A percentile compares a stretch with the other conserved stretches of the same genome.
Evolutionary conservation across 2,888 invertebrate species (phyloP).

Genomic region (Nomada flava): DNA sequence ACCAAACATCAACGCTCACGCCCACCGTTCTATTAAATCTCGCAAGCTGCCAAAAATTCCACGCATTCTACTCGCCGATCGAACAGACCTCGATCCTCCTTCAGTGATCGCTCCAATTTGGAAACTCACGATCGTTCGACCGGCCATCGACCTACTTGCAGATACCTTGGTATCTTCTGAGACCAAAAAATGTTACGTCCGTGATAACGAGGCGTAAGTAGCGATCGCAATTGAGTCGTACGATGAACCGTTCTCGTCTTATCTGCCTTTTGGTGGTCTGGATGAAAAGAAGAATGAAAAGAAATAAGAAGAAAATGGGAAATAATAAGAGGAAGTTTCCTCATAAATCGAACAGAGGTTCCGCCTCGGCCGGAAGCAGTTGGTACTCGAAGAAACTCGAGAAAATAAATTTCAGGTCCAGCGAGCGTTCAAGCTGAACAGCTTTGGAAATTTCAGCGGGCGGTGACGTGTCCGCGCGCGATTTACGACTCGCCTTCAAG

Average conservation of each 20-base stretch:
- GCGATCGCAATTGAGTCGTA: slow-evolving; percentile 52
- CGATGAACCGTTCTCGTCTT: slow-evolving; percentile 36
- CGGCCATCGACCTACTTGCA: slow-evolving; percentile 27
- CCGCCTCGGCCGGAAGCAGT: slow-evolving; percentile 47
- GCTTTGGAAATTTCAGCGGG: slow-evolving; percentile 31
- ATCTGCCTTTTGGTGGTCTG: slow-evolving; percentile 29
- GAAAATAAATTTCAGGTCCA: slow-evolving; percentile 65
- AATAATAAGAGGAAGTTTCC: slow-evolving; percentile 70
- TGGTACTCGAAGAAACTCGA: slow-evolving; percentile 22
- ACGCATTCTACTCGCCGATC: too few species aligned
- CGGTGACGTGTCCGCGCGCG: slow-evolving; percentile 12
- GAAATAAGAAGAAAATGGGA: slow-evolving; percentile 55
- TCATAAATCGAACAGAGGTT: slow-evolving; percentile 63
- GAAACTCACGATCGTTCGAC: too few species aligned
- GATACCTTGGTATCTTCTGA: slow-evolving; percentile 34
- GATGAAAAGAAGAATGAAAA: slow-evolving; percentile 9
- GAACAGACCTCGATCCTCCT: too few species aligned
- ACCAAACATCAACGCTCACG: too few species aligned
- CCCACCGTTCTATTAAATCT: too few species aligned
- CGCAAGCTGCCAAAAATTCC: too few species aligned
- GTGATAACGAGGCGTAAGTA: slow-evolving; percentile 61
- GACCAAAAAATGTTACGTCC: slow-evolving; percentile 47
- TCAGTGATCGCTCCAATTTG: too few species aligned
- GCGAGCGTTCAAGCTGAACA: slow-evolving; percentile 24
- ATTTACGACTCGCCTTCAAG: slow-evolving; percentile 32